phyloP scores from a whole-genome alignment of 2,888 invertebrate genomes.

The Mythimna loreyi region DNA sequence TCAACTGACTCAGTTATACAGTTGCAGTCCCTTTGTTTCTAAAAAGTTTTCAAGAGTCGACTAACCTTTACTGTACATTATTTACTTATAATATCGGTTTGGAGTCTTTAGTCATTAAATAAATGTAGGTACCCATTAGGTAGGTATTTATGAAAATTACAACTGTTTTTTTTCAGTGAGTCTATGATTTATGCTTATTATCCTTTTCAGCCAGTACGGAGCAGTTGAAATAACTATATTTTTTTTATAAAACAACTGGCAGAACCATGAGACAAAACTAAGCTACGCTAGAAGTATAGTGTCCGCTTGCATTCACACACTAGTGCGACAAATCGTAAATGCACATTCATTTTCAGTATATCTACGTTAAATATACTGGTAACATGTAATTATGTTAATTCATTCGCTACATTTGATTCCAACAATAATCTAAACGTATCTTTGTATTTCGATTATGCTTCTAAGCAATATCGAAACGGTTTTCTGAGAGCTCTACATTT shows the following conservation, averaged over 20 bases:
- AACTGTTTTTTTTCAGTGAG: background rate
- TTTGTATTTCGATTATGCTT: no score
- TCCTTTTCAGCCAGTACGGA: background rate
- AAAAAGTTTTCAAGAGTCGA: no score
- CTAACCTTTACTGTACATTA: no score
- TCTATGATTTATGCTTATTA: background rate
- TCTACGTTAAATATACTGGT: background rate
- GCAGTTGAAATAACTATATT: background rate
- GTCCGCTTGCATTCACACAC: slow-evolving; percentile 7
- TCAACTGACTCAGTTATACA: no score
- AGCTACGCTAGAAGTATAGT: background rate
- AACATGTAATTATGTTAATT: background rate
- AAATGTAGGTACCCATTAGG: no score
- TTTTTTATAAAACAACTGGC: background rate
- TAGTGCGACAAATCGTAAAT: slow-evolving; percentile 12
- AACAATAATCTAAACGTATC: background rate
- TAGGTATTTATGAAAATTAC: background rate
- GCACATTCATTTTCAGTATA: slow-evolving; percentile 1
- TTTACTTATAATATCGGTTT: no score
- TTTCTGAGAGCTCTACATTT: background rate
- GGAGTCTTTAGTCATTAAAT: no score
- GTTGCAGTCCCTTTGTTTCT: no score
- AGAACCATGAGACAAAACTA: background rate
- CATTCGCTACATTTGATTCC: background rate
- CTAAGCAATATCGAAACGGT: background rate